Percentiles rank a stretch among this genome's conserved stretches.
Evolutionary conservation across 2,888 invertebrate species (phyloP).

Genomic region (Idaea straminata): DNA sequence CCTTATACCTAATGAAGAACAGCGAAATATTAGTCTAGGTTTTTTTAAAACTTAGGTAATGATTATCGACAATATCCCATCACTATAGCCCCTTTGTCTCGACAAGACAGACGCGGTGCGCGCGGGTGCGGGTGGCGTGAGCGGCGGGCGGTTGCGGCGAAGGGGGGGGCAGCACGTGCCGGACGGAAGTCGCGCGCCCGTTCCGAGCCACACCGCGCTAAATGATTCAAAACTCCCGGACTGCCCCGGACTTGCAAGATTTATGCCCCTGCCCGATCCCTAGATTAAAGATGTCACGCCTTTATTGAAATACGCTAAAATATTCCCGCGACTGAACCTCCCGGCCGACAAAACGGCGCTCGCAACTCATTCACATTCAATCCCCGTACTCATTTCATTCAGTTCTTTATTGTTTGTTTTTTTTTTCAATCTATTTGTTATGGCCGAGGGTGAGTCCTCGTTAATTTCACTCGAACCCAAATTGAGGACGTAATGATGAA

Average conservation of each 20-base stretch:
- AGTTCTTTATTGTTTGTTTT: slow-evolving; percentile 68
- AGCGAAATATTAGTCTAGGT: no score
- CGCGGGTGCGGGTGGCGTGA: slow-evolving; percentile 35
- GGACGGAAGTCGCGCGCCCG: slow-evolving; percentile 76
- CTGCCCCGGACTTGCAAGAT: slow-evolving; percentile 68
- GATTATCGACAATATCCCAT: slow-evolving; percentile 26
- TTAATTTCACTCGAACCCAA: slow-evolving; percentile 40
- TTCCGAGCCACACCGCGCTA: slow-evolving; percentile 65
- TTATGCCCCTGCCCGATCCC: slow-evolving; percentile 77
- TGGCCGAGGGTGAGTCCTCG: slow-evolving; percentile 41
- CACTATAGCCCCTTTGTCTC: slow-evolving; percentile 77
- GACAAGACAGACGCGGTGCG: slow-evolving; percentile 76
- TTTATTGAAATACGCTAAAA: slow-evolving; percentile 77
- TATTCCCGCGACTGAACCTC: slow-evolving; percentile 38
- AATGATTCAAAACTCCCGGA: slow-evolving; percentile 75
- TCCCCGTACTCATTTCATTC: slow-evolving; percentile 63
- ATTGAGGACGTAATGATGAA: slow-evolving; percentile 32
- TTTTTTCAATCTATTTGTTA: slow-evolving; percentile 59
- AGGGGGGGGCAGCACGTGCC: slow-evolving; percentile 63
- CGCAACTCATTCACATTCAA: slow-evolving; percentile 61
- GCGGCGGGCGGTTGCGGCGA: slow-evolving; percentile 40
- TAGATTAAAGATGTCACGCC: slow-evolving; percentile 79
- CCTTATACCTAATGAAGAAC: no score
- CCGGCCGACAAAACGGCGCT: slow-evolving; percentile 18
- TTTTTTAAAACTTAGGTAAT: not conserved